Base-by-base conservation (phyloP, 2,888 invertebrate species). In the Xylota segnis region DNA sequence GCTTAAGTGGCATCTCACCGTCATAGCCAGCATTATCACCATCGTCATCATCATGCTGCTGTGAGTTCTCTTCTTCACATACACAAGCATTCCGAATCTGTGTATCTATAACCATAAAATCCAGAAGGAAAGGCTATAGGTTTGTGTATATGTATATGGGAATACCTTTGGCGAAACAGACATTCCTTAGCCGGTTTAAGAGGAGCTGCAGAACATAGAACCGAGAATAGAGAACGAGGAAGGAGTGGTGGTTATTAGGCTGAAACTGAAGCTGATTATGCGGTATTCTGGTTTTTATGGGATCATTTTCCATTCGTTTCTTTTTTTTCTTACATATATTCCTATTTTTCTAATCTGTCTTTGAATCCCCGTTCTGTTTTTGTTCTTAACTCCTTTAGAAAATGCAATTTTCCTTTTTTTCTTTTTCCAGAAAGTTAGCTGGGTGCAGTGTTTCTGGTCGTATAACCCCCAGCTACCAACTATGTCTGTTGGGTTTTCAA, bases 251-350 rank as follows among this genome's bases (percentile, higher is more conserved):
- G 71, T 81, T 76, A 86, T 86, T 72, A 82, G 72, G 76, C 82
- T 86, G 84, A 86, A 86, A 86, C 76, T 82, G 72, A 82, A 86
- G 86, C 82, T 86, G 79, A 84, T 84, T 84, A 84, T 84, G 81
- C 84, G 81, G 84, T 81, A 70, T 81, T 84, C 81, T 79, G 84
- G 65, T 81, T 84, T 84, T 84, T 84, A 84, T 84, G 81, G 70
- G 75, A 84, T 70, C 79, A 81, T 81, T 81, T 79, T 84, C 74
- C 74, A 74, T 70, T 74, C 14, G 29, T 29, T 56, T 83, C 40
- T 10, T 47, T 50, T 66, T 34, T 29, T 52, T 66, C 18, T 54
- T 29, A 16, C 10, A 45, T 63, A n/a, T n/a, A n/a, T n/a, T n/a
- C n/a, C n/a, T n/a, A n/a, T n/a, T n/a, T 66, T 47, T 72, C 50